Evolutionary conservation across 1,140 invertebrate genomes (phyloP).

Genomic region (Cotesia glomerata): DNA sequence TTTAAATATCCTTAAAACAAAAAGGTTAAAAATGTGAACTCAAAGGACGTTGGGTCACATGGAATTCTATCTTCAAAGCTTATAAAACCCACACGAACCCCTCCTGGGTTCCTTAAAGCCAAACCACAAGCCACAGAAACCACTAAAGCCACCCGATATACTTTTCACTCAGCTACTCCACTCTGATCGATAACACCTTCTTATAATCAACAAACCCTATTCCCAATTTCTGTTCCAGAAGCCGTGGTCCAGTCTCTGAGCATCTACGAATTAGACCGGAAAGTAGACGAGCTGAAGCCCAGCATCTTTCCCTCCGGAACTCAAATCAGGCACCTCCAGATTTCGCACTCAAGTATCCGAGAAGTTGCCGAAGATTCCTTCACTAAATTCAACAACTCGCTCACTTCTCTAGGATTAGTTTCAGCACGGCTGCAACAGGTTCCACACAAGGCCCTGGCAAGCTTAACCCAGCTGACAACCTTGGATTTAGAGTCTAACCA

Average conservation of each 20-base stretch:
- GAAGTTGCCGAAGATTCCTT: conserved; percentile 79
- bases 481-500: conserved; percentile 87
- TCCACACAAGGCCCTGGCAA: conserved; percentile 80
- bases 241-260: conserved; percentile 80
- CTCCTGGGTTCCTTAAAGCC: too few species aligned
- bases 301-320: conserved; percentile 75
- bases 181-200: background rate
- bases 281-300: conserved; percentile 72
- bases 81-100: too few species aligned
- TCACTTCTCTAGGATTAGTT: conserved; percentile 82
- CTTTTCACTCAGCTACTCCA: too few species aligned
- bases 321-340: conserved; percentile 79
- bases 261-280: conserved; percentile 83
- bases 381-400: conserved; percentile 71
- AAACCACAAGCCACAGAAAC: too few species aligned
- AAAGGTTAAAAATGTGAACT: too few species aligned
- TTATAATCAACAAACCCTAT: too few species aligned
- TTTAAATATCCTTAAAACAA: too few species aligned
- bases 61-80: too few species aligned
- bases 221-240: conserved; percentile 34
- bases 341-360: conserved; percentile 80
- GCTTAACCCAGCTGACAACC: conserved; percentile 74
- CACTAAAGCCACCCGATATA: too few species aligned
- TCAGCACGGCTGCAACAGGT: conserved; percentile 80
- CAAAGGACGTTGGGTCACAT: too few species aligned